Percentiles rank a stretch among this genome's conserved stretches.
phyloP scores from a whole-genome alignment of 2,888 invertebrate species.

The Eupithecia centaureata region DNA sequence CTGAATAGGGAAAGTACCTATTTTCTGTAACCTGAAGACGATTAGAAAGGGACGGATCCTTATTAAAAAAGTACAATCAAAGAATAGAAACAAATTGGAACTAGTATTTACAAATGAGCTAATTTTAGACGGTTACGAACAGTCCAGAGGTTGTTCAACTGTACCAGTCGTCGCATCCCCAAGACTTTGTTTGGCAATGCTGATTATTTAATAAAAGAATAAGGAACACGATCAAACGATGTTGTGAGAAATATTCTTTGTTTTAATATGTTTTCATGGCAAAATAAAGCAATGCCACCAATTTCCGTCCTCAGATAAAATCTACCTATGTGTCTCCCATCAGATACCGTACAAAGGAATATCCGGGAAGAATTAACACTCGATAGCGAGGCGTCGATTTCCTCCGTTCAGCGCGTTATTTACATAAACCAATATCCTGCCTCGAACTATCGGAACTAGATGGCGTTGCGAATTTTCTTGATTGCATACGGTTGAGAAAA shows the following conservation, averaged over 20 bases:
- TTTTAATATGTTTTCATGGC: no score
- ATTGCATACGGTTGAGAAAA: background rate
- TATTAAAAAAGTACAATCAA: background rate
- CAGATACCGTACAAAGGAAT: constrained; percentile 18
- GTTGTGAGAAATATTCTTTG: no score
- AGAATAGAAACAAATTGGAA: no score
- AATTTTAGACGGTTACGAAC: no score
- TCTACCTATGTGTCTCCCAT: background rate
- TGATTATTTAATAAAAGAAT: no score
- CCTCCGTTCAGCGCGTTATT: constrained; percentile 26
- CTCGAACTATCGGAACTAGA: constrained; percentile 1
- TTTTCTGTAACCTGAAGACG: background rate
- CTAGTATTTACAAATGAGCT: no score
- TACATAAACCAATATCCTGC: constrained; percentile 33
- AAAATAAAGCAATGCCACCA: background rate
- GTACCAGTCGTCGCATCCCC: no score
- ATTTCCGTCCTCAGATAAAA: background rate
- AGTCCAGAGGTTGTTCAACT: no score
- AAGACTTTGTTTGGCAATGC: no score
- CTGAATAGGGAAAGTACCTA: background rate
- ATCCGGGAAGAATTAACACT: constrained; percentile 31
- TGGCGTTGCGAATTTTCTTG: background rate
- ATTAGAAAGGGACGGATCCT: background rate
- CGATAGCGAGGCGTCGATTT: constrained; percentile 20
- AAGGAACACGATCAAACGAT: no score